Evolutionary conservation across 2,797 vertebrate genomes (phyloP).

Genomic region (Poeciliopsis presidionis): DNA sequence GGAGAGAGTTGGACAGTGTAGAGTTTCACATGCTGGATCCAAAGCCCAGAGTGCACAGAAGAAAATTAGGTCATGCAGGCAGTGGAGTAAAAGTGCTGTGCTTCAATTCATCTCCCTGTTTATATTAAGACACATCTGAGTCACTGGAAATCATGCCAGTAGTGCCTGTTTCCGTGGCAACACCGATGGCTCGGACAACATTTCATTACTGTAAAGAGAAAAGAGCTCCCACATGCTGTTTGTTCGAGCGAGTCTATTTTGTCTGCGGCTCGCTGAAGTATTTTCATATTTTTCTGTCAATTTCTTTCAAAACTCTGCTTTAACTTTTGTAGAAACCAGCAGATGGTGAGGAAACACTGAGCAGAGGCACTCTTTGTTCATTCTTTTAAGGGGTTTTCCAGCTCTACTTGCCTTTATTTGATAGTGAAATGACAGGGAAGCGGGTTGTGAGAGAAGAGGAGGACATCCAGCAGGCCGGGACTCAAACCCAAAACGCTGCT

Average conservation of each 20-base stretch:
- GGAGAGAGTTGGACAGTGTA: background rate
- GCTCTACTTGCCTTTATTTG: no score
- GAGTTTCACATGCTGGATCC: background rate
- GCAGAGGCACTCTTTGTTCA: background rate
- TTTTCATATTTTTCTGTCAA: background rate
- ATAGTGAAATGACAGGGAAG: no score
- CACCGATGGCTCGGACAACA: background rate
- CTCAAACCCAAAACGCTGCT: no score
- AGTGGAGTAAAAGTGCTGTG: background rate
- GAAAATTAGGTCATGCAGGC: constrained; percentile 6
- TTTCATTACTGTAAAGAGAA: constrained; percentile 1
- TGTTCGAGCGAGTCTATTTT: background rate
- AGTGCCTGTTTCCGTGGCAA: constrained; percentile 10
- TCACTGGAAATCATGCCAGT: constrained; percentile 7
- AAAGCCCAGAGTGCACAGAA: background rate
- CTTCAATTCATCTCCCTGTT: constrained; percentile 1
- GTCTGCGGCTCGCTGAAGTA: background rate
- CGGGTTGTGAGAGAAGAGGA: no score
- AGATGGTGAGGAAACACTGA: background rate
- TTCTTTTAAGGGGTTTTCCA: background rate
- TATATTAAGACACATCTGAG: background rate
- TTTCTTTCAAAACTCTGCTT: background rate
- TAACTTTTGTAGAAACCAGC: background rate
- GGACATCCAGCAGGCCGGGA: no score
- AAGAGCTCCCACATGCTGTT: constrained; percentile 1